phyloP scores from a whole-genome alignment of 2,888 invertebrate genomes.

The Fragum whitleyi region DNA sequence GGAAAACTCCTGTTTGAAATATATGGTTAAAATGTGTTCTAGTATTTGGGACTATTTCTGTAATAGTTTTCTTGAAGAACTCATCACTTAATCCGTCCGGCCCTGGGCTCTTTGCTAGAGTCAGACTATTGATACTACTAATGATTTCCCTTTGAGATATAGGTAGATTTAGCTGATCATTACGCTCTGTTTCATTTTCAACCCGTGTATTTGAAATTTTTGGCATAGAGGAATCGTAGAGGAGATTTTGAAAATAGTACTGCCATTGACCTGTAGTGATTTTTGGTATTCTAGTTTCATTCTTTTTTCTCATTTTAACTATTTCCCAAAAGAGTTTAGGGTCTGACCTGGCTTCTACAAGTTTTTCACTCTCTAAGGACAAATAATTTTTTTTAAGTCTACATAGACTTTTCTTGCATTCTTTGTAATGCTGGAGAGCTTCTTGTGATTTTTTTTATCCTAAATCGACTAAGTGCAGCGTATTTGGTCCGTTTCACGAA shows the following conservation, averaged over 20 bases:
- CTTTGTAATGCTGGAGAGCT: background rate
- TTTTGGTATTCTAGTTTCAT: background rate
- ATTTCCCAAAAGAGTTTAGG: background rate
- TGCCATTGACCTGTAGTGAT: background rate
- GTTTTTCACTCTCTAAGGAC: background rate
- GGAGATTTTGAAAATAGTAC: background rate
- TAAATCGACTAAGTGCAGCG: background rate
- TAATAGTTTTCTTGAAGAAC: background rate
- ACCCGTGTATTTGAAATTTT: background rate
- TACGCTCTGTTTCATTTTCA: background rate
- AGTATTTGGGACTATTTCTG: conserved; percentile 12
- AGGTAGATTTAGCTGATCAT: background rate
- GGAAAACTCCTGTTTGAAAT: conserved; percentile 13
- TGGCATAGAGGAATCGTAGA: background rate
- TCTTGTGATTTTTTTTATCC: background rate
- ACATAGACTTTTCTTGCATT: background rate
- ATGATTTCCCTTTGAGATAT: background rate
- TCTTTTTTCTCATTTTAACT: background rate
- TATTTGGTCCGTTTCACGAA: background rate
- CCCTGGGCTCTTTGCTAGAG: background rate
- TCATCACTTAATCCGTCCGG: background rate
- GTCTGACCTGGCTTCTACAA: background rate
- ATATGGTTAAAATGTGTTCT: conserved; percentile 3
- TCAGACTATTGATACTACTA: conserved; percentile 11
- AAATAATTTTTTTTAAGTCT: background rate